A percentile compares a stretch with the other conserved stretches of the same genome.
Conservation (phyloP, 2,797 vertebrate species). For the Sebastes alutus region DNA sequence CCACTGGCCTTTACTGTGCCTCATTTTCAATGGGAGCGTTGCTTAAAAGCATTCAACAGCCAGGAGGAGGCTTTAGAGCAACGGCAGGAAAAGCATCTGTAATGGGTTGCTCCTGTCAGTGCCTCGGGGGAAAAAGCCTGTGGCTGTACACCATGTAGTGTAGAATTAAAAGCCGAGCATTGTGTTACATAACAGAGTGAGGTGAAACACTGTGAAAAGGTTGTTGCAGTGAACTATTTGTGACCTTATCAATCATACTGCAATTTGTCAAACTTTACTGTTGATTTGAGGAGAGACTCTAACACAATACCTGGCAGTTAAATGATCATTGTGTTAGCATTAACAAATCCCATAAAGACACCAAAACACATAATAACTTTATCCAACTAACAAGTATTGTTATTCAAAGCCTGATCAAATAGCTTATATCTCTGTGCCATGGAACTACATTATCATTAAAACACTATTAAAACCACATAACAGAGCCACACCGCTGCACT, state of each 20-base stretch:
- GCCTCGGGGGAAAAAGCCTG: conserved; percentile 12
- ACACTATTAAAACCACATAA: background rate
- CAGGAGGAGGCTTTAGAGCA: conserved; percentile 24
- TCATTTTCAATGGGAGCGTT: conserved; percentile 37
- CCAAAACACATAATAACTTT: background rate
- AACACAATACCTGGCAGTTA: background rate
- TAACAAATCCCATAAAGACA: background rate
- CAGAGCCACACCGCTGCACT: background rate
- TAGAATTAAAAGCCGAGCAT: conserved; percentile 20
- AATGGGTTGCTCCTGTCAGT: conserved; percentile 34
- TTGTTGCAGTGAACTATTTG: background rate
- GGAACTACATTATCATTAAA: background rate
- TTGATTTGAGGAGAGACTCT: background rate
- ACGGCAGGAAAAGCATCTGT: conserved; percentile 16
- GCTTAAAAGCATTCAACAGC: conserved; percentile 53
- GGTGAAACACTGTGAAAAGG: background rate
- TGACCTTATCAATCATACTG: background rate
- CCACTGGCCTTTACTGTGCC: conserved; percentile 29
- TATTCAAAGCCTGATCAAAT: background rate
- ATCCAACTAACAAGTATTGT: background rate
- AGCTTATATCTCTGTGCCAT: background rate
- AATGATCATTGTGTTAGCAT: background rate
- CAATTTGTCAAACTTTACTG: background rate
- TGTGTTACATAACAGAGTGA: conserved; percentile 12
- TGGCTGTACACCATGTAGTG: background rate